Percentiles rank a stretch among this genome's conserved stretches.
Conservation (phyloP, 2,888 invertebrate genomes). For the Nipponacmea schrenckii region DNA sequence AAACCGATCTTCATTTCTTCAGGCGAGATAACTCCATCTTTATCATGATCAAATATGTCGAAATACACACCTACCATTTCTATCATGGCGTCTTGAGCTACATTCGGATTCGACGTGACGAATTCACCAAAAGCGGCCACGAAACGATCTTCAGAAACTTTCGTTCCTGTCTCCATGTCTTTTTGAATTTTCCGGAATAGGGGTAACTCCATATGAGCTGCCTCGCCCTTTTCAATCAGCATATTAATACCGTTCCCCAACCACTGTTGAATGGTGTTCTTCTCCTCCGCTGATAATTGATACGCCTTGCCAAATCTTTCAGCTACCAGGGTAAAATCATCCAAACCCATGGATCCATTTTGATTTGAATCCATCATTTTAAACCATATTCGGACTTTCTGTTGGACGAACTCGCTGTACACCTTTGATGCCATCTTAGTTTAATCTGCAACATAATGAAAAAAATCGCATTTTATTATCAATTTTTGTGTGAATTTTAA, state of each 20-base stretch:
- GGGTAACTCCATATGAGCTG: conserved; percentile 21
- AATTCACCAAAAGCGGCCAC: conserved; percentile 42
- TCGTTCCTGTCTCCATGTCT: conserved; percentile 34
- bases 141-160: conserved; percentile 48
- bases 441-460: not conserved
- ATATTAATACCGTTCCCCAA: conserved; percentile 47
- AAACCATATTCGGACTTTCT: conserved; percentile 48
- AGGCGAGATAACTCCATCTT: conserved; percentile 39
- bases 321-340: conserved; percentile 42
- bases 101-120: conserved; percentile 30
- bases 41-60: conserved; percentile 46
- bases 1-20: conserved; percentile 44
- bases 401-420: conserved; percentile 32
- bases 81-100: conserved; percentile 39
- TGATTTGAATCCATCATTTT: conserved; percentile 45
- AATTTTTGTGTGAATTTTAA: no score
- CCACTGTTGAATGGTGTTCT: conserved; percentile 40
- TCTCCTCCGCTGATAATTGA: conserved; percentile 34
- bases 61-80: conserved; percentile 46
- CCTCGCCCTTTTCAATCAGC: conserved; percentile 18
- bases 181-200: conserved; percentile 35
- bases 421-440: not conserved
- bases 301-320: conserved; percentile 44
- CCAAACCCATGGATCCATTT: conserved; percentile 40
- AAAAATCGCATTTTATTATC: no score